Evolutionary conservation across 1,140 invertebrate species (phyloP), one percentile per base, ranked within the genome.

Genomic region (Leptopilina clavipes): DNA sequence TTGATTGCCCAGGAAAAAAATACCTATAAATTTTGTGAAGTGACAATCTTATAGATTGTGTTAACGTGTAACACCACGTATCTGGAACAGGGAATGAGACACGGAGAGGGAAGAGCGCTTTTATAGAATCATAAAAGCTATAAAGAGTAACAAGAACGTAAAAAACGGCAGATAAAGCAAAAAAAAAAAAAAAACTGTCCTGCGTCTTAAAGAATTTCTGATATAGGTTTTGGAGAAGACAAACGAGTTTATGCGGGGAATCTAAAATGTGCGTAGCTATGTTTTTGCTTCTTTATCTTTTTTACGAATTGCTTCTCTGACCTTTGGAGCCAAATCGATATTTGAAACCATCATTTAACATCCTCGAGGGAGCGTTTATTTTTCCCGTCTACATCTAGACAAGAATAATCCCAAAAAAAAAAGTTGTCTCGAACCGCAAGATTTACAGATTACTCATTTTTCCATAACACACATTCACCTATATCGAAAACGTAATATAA

Each of bases 281-380:
- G 48, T 52, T 52, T 54, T 54, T 54, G 19, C 19, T 59, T 14
- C 2, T 22, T 0, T 12, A 65, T 31, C 22, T 31, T 65, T 54
- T 65, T 65, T n/a, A 65, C 59, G 59, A 37, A 65, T 65, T 65
- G 59, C 59, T 11, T 37, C 22, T 65, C 22, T 65, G 25, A 65
- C 59, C 22, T 37, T 65, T 31, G 12, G 22, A 59, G 25, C 59
- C 59, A 65, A 65, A 65, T 65, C 59, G 59, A 65, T 65, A 65
- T 65, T 65, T 65, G 59, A 65, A 65, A 31, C 59, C 59, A n/a
- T 31, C 48, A 52, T 65, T 65, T 31, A 37, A 31, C 12, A 65
- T 65, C 25, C 59, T 65, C 59, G 59, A 31, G 59, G 59, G 59
- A 65, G n/a, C 48, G 3, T 65, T 65, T n/a, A 31, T 65, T 22